Base-by-base conservation (phyloP, 2,888 invertebrate species). In the Perithous albicinctus region DNA sequence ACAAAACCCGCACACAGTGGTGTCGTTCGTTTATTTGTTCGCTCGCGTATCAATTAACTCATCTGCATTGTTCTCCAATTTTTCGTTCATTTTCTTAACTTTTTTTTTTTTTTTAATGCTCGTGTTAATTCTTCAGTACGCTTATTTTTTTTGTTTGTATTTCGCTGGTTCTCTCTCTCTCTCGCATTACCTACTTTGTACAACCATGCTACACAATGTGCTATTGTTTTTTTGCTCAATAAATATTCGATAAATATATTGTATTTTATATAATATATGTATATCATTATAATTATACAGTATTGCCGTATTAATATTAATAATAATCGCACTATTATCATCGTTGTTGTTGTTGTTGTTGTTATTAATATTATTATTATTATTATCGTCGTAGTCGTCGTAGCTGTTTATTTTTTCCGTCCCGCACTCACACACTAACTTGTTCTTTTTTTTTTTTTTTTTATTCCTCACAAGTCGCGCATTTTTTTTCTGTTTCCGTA, bases 181-280 rank as follows among this genome's bases (percentile, higher is more conserved):
- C 59, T 78, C 54, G 61, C 66, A 75, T 86, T 87, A 87, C 81
- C 89, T 90, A 90, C 88, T 91, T 91, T 91, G 91, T 92, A 92
- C 91, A 92, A 91, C 85, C 87, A 86, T 88, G 84, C 91, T 91
- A 91, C 87, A 87, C 88, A 86, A 86, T 86, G 78, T 75, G 86
- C 87, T 88, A 88, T 86, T n/a, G n/a, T n/a, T 85, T 84, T 38
- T 59, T 59, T 59, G 87, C 89, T 89, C 87, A 89, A 91, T 91
- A 91, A 91, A 91, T 92, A 90, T 91, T 91, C 90, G 90, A 92
- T 91, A 92, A 92, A 92, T 92, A 91, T 91, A 90, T 90, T 90
- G 88, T 89, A 87, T 90, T 90, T 90, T 86, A 88, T 89, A 85
- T 88, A 90, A 87, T 88, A 88, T 87, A 87, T 89, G 85, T 87